phyloP scores from a whole-genome alignment of 2,888 invertebrate genomes.

The Machimus rusticus region DNA sequence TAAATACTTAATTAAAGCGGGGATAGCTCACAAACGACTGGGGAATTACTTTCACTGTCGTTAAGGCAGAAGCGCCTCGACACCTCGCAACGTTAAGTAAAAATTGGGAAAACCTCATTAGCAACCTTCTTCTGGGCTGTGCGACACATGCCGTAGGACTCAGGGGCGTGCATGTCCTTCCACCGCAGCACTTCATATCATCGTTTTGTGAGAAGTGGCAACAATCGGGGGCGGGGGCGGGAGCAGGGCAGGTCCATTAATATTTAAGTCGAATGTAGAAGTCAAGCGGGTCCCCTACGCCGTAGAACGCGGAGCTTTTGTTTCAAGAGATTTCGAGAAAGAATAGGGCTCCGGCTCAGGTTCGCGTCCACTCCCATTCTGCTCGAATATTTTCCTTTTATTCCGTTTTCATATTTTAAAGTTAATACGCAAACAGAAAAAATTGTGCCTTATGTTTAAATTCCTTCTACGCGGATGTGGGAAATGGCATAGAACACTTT shows the following conservation, averaged over 20 bases:
- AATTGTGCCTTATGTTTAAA: background rate
- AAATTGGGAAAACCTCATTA: background rate
- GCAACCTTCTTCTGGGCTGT: background rate
- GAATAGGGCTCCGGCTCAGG: background rate
- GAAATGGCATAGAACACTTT: background rate
- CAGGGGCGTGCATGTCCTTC: background rate
- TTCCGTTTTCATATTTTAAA: slow-evolving; percentile 9
- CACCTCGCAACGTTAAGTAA: background rate
- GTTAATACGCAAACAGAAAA: background rate
- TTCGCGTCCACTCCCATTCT: background rate
- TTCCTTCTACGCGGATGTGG: background rate
- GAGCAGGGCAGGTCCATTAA: slow-evolving; percentile 24
- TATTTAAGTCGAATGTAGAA: slow-evolving; percentile 25
- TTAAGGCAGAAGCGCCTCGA: background rate
- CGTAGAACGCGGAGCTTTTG: background rate
- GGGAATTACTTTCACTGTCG: background rate
- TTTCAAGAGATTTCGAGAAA: slow-evolving; percentile 1
- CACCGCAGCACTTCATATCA: background rate
- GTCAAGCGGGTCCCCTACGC: background rate
- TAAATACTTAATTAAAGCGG: background rate
- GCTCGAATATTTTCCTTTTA: slow-evolving; percentile 11
- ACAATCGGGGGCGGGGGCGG: background rate
- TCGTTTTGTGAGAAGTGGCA: slow-evolving; percentile 2
- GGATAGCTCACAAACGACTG: background rate
- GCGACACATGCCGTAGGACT: background rate